Conservation (phyloP, 2,888 invertebrate genomes). For the Tanypteryx hageni region DNA sequence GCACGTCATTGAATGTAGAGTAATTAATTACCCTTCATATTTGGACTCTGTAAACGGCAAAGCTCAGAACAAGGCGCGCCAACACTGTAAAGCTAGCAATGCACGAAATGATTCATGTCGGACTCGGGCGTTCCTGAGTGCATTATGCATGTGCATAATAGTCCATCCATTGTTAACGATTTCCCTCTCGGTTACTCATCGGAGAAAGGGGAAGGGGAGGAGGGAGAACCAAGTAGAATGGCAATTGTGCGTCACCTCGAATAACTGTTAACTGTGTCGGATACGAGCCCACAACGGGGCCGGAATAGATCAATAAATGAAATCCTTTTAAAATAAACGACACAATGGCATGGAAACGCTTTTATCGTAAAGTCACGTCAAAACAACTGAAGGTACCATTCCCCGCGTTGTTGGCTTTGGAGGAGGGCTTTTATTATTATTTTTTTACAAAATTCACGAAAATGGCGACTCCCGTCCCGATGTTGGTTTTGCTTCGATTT, state of each 20-base stretch:
- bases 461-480: neutral
- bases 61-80: neutral
- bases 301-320: constrained; percentile 12
- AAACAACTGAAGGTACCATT: neutral
- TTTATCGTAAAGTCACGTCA: constrained; percentile 5
- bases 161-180: neutral
- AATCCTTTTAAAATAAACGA: constrained; percentile 26
- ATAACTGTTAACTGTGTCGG: neutral
- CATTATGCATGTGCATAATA: constrained; percentile 25
- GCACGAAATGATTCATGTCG: neutral
- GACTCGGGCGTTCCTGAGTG: neutral
- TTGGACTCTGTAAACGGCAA: neutral
- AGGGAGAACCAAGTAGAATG: neutral
- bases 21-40: neutral
- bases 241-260: constrained; percentile 27
- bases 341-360: constrained; percentile 10
- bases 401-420: neutral
- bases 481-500: neutral
- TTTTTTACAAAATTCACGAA: neutral
- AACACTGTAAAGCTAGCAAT: neutral
- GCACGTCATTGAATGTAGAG: no score
- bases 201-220: neutral
- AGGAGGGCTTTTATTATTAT: neutral
- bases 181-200: neutral
- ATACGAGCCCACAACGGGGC: no score